These are phyloP conservation scores for Xiphorhynchus erythropygius DNA, from an alignment of 2,797 vertebrate genomes.

Conservation along the genomic window DNA sequence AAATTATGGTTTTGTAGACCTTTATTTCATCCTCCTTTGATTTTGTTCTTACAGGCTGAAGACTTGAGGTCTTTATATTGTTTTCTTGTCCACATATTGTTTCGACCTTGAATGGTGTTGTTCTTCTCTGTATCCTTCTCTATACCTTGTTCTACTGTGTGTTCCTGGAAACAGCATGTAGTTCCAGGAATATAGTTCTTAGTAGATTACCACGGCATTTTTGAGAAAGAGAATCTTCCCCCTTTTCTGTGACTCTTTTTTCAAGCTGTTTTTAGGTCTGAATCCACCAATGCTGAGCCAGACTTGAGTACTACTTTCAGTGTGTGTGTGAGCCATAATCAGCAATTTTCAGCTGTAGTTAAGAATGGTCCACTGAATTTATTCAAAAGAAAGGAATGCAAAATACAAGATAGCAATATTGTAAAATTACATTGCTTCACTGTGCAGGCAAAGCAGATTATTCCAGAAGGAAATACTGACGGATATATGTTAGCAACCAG, in stretches of 20 bases:
- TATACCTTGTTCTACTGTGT: neutral
- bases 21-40: neutral
- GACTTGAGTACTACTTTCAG: neutral
- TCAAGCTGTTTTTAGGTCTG: neutral
- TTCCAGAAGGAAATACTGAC: neutral
- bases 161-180: neutral
- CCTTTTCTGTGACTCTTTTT: neutral
- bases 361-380: neutral
- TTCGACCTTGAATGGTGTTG: neutral
- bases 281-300: neutral
- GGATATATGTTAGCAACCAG: neutral
- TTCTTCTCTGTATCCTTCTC: neutral
- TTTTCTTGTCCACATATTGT: neutral
- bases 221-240: neutral
- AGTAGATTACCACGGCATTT: neutral
- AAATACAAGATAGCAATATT: neutral
- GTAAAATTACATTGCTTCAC: neutral
- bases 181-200: no score
- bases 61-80: neutral
- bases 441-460: neutral
- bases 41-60: neutral
- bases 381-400: neutral
- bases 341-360: neutral
- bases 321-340: neutral
- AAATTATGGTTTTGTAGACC: neutral